Base-by-base conservation (phyloP, 2,888 invertebrate genomes). In the Synergus umbraculus region DNA sequence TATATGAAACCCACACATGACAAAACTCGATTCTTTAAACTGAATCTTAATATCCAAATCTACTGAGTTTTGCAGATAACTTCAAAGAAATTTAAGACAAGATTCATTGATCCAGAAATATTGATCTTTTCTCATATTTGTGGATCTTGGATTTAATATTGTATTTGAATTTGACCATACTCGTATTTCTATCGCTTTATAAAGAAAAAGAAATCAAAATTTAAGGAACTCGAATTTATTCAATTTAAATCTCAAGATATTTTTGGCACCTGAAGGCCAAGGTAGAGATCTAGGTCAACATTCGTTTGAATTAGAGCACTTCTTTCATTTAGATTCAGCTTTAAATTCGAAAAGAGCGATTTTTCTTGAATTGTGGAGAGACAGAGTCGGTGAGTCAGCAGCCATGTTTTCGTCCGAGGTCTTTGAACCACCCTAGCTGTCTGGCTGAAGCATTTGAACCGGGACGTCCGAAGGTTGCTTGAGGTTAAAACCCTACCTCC, bases 391-490 rank as follows among this genome's bases (percentile, higher is more conserved):
- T 79, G 76, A 60, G 78, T 76, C 77, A 80, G 81, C 80, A 78
- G 76, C 86, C 79, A 78, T 86, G 85, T 87, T 86, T 87, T 80
- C 83, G 79, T 83, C 78, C 67, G 85, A 85, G 87, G 86, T 89
- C 88, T 89, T 89, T 89, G 89, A 89, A 88, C 89, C 80, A 77
- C 79, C 84, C 81, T 80, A 79, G 37, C 79, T 77, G 86, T 87
- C 87, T 86, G 86, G 86, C 79, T 81, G 83, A 83, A 84, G 79
- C 78, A 85, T 85, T 85, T 84, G 81, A 84, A 83, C 79, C 84
- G 82, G 83, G 87, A 80, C 82, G 81, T 81, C 63, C 81, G 85
- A 89, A 89, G 87, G 87, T 88, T 87, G 87, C 79, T 81, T 81
- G 84, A 88, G 86, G 87, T 86, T 86, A 85, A 82, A 83, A 80